Percentiles rank a stretch among this genome's conserved stretches.
phyloP scores from a whole-genome alignment of 2,113 vertebrate genomes.

The Pycnonotus jocosus region DNA sequence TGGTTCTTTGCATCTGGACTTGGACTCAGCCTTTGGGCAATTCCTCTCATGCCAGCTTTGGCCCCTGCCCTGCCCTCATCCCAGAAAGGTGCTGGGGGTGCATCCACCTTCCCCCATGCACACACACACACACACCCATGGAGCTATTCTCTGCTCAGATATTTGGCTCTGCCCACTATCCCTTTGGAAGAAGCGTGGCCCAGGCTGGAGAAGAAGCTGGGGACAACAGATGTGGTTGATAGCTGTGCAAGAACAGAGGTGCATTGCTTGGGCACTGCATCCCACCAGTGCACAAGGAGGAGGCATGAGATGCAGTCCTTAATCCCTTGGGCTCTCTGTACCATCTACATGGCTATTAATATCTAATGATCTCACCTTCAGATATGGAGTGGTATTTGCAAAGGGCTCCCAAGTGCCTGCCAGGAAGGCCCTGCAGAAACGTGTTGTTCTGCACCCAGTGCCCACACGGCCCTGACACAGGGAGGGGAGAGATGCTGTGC shows the following conservation, averaged over 20 bases:
- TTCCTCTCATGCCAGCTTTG: background rate
- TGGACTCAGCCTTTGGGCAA: fast-evolving
- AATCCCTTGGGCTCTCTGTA: background rate
- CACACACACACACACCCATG: too few species aligned
- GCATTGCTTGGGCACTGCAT: background rate
- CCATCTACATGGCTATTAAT: background rate
- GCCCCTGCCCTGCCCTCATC: background rate
- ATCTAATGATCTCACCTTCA: background rate
- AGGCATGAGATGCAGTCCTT: background rate
- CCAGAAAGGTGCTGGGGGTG: background rate
- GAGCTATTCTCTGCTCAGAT: background rate
- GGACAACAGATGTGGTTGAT: background rate
- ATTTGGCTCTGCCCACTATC: background rate
- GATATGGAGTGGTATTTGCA: background rate
- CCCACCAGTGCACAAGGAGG: background rate
- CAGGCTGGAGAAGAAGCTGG: background rate
- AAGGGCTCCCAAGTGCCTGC: background rate
- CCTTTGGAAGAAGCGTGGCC: background rate
- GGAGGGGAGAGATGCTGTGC: background rate
- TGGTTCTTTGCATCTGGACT: background rate
- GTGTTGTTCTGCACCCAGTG: background rate
- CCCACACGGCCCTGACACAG: background rate
- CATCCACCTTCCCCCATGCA: background rate
- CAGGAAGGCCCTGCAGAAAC: background rate
- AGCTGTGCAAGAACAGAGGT: background rate